A percentile compares a stretch with the other conserved stretches of the same genome.
Conservation (phyloP, 2,113 vertebrate species). For the Carassius carassius region DNA sequence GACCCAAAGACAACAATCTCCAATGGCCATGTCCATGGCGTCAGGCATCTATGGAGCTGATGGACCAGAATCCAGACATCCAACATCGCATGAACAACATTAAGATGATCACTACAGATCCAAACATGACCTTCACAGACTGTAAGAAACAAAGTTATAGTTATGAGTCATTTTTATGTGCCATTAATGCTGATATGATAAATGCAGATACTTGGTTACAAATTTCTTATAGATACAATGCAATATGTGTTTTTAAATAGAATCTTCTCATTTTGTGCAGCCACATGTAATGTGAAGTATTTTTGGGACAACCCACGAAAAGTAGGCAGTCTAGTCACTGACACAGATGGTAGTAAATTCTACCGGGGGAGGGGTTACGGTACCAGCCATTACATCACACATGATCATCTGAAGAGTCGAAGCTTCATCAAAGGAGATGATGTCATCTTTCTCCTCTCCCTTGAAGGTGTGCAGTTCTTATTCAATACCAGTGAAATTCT, state of each 20-base stretch:
- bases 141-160: too few relatives aligned
- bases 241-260: not conserved
- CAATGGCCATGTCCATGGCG: too few relatives aligned
- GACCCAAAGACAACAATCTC: too few relatives aligned
- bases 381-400: constrained; percentile 76
- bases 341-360: constrained; percentile 78
- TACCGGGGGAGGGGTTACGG: constrained; percentile 72
- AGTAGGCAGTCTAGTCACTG: constrained; percentile 73
- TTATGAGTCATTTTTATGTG: too few relatives aligned
- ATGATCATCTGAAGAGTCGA: constrained; percentile 76
- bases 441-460: constrained; percentile 79
- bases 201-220: too few relatives aligned
- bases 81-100: too few relatives aligned
- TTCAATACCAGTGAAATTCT: not conserved
- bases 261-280: constrained; percentile 49
- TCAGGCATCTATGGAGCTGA: too few relatives aligned
- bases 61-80: too few relatives aligned
- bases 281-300: constrained; percentile 47
- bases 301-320: constrained; percentile 84
- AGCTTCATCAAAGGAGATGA: constrained; percentile 83
- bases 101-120: too few relatives aligned
- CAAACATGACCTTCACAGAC: too few relatives aligned
- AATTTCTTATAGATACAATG: too few relatives aligned
- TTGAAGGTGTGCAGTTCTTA: constrained; percentile 76
- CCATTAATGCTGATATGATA: too few relatives aligned